These are phyloP conservation scores for Coreius guichenoti DNA, from an alignment of 2,797 vertebrate genomes.

Conservation along the genomic window DNA sequence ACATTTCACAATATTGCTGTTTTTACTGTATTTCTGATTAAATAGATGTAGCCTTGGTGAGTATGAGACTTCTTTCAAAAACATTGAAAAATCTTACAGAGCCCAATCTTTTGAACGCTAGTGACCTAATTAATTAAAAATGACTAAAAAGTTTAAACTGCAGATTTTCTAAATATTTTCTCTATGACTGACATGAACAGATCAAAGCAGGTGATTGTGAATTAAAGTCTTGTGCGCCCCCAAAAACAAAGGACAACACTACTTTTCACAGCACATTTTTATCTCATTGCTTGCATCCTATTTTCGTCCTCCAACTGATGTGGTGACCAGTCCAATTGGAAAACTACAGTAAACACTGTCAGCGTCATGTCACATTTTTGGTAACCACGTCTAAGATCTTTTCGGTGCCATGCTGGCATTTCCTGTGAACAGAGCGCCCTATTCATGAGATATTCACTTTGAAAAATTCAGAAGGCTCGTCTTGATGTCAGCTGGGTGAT, in stretches of 20 bases:
- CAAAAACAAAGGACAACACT: background rate
- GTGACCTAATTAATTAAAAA: background rate
- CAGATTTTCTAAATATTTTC: background rate
- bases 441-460: conserved; percentile 78
- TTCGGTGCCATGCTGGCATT: conserved; percentile 68
- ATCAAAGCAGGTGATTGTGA: conserved; percentile 17
- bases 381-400: conserved; percentile 36
- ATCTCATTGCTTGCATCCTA: conserved; percentile 9
- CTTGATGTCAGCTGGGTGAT: conserved; percentile 51
- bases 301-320: conserved; percentile 12
- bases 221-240: background rate
- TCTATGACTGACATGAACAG: background rate
- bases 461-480: conserved; percentile 67
- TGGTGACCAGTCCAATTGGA: conserved; percentile 14
- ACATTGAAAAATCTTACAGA: background rate
- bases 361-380: conserved; percentile 39
- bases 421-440: conserved; percentile 74
- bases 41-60: background rate
- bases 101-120: background rate
- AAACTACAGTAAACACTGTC: conserved; percentile 28
- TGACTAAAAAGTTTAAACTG: background rate
- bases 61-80: background rate
- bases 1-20: background rate
- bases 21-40: background rate
- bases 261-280: conserved; percentile 5